These are phyloP conservation scores for Pyrocephalus nanus DNA, from an alignment of 2,797 vertebrate species.

Conservation along the genomic window DNA sequence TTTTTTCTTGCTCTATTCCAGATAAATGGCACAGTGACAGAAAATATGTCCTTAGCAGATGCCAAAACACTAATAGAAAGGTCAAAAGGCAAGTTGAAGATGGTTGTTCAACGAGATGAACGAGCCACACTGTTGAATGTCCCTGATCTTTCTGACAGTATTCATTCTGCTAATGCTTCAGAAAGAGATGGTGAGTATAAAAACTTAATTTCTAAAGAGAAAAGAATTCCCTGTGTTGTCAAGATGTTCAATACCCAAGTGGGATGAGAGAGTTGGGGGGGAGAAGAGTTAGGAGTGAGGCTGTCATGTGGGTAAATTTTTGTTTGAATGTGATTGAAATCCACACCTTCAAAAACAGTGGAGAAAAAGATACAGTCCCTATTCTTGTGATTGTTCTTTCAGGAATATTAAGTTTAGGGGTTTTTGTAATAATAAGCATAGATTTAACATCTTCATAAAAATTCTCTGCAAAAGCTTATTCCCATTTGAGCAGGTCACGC, in stretches of 20 bases:
- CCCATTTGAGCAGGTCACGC: constrained; percentile 39
- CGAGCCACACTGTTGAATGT: constrained; percentile 94
- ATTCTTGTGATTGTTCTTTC: background rate
- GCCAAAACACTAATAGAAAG: constrained; percentile 98
- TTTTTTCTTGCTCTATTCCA: constrained; percentile 70
- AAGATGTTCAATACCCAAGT: background rate
- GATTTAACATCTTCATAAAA: constrained; percentile 38
- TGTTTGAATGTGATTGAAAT: background rate
- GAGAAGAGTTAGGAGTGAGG: background rate
- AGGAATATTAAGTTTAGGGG: background rate
- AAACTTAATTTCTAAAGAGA: background rate
- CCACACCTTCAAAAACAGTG: background rate
- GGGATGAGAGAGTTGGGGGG: constrained; percentile 13
- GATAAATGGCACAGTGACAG: constrained; percentile 99
- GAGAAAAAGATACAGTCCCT: background rate
- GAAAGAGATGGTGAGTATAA: constrained; percentile 91
- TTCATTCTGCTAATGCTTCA: constrained; percentile 96
- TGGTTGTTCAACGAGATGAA: constrained; percentile 99
- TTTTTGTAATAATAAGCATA: background rate
- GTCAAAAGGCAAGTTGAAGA: constrained; percentile 99
- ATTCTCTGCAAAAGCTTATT: constrained; percentile 37
- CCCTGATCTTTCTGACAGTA: constrained; percentile 98
- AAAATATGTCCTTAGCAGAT: constrained; percentile 98
- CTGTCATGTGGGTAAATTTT: background rate
- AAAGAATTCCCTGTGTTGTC: background rate